A percentile compares a stretch with the other conserved stretches of the same genome.
These are phyloP conservation scores for Callyntrura sp. DNA, from an alignment of 2,888 invertebrate genomes.

Conservation along the genomic window DNA sequence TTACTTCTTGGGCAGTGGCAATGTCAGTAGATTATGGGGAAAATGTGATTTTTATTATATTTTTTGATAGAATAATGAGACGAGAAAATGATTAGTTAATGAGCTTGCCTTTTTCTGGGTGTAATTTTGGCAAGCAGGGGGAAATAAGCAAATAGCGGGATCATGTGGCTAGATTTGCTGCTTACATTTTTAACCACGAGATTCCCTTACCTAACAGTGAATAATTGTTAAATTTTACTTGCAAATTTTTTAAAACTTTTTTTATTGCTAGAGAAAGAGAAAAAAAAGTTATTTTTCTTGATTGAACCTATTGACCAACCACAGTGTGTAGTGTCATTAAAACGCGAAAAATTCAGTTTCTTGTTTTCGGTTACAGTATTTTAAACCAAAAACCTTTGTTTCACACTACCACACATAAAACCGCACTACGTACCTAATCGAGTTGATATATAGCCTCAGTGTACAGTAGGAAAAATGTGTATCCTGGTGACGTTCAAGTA, in stretches of 20 bases:
- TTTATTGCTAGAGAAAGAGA: too few species aligned
- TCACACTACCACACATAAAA: too few species aligned
- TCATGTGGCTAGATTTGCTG: neutral
- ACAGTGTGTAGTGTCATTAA: neutral
- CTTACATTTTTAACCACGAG: neutral
- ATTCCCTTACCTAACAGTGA: neutral
- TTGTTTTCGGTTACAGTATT: constrained; percentile 22
- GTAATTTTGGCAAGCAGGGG: too few species aligned
- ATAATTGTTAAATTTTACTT: constrained; percentile 25
- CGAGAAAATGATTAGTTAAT: constrained; percentile 26
- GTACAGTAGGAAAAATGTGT: neutral
- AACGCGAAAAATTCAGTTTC: neutral
- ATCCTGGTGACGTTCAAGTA: neutral
- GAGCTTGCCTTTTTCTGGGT: neutral
- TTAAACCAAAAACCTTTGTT: neutral
- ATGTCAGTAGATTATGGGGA: neutral
- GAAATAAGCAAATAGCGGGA: constrained; percentile 27
- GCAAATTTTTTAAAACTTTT: constrained; percentile 23
- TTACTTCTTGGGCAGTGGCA: neutral
- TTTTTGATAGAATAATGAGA: neutral
- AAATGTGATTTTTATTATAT: neutral
- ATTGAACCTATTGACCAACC: constrained; percentile 39
- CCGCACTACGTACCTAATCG: too few species aligned
- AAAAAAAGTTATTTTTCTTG: constrained; percentile 38
- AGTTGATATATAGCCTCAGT: neutral